Percentiles rank a stretch among this genome's conserved stretches.
Evolutionary conservation across 92 coral and sea anemone genomes (phyloP).

Genomic region (Zoanthus solanderi): DNA sequence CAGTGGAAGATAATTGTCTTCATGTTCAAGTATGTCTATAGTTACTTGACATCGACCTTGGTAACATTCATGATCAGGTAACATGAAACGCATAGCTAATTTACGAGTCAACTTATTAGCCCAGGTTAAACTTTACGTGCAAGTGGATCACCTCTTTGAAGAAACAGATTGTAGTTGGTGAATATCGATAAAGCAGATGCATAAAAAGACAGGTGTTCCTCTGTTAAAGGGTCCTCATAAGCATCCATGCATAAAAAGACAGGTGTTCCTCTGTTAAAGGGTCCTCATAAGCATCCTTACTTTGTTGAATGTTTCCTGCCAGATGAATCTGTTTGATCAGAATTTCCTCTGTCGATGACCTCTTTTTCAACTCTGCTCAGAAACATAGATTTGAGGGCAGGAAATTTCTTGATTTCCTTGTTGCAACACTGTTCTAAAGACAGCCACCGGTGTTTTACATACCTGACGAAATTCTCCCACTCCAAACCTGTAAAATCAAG

Average conservation of each 20-base stretch:
- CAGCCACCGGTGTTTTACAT: slow-evolving; percentile 29
- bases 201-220: slow-evolving; percentile 28
- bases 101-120: background rate
- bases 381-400: slow-evolving; percentile 33
- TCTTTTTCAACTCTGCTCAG: slow-evolving; percentile 6
- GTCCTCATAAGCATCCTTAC: slow-evolving; percentile 4
- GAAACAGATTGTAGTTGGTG: slow-evolving; percentile 35
- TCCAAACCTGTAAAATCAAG: slow-evolving; percentile 30
- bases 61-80: background rate
- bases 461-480: slow-evolving; percentile 10
- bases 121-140: slow-evolving; percentile 27
- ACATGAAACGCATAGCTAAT: slow-evolving; percentile 4
- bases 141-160: slow-evolving; percentile 40
- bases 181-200: slow-evolving; percentile 19
- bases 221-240: slow-evolving; percentile 20
- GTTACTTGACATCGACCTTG: background rate
- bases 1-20: background rate
- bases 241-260: slow-evolving; percentile 8
- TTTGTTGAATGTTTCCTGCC: background rate
- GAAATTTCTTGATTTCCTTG: slow-evolving; percentile 37
- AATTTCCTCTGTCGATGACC: background rate
- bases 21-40: background rate
- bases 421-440: slow-evolving; percentile 32
- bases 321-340: no score
- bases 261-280: slow-evolving; percentile 34